Percentiles rank a stretch among this genome's conserved stretches.
Conservation (phyloP, 2,113 vertebrate species). For the Gymnarchus niloticus region DNA sequence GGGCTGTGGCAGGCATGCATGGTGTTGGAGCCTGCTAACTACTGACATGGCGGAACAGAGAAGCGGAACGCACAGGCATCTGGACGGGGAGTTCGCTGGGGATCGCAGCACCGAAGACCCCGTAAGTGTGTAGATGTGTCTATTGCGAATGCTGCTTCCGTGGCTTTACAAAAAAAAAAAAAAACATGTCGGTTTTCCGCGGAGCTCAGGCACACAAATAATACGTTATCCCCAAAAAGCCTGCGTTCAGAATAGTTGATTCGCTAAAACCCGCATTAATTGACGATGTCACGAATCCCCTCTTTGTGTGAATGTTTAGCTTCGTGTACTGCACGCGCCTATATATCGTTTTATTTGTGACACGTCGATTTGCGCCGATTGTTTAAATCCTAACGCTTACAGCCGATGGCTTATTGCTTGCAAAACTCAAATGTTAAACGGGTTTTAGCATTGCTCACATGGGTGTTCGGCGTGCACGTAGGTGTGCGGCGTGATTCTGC, state of each 20-base stretch:
- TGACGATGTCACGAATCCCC: neutral
- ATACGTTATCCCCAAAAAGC: neutral
- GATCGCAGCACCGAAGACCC: slow-evolving; percentile 56
- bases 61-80: slow-evolving; percentile 53
- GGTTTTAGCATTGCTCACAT: neutral
- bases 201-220: neutral
- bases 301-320: neutral
- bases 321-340: neutral
- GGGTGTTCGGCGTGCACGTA: too few species aligned
- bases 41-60: slow-evolving; percentile 58
- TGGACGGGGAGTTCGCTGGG: slow-evolving; percentile 51
- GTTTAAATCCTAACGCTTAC: neutral
- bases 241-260: neutral
- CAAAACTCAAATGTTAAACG: neutral
- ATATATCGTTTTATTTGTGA: neutral
- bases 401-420: neutral
- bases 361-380: neutral
- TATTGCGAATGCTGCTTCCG: neutral
- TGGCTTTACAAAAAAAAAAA: neutral
- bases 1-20: slow-evolving; percentile 34
- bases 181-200: neutral
- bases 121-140: slow-evolving; percentile 45
- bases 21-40: slow-evolving; percentile 32
- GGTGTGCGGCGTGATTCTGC: neutral
- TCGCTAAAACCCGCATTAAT: neutral